A percentile compares a stretch with the other conserved stretches of the same genome.
These are phyloP conservation scores for Athalia rosae DNA, from an alignment of 2,888 invertebrate species.

Conservation along the genomic window DNA sequence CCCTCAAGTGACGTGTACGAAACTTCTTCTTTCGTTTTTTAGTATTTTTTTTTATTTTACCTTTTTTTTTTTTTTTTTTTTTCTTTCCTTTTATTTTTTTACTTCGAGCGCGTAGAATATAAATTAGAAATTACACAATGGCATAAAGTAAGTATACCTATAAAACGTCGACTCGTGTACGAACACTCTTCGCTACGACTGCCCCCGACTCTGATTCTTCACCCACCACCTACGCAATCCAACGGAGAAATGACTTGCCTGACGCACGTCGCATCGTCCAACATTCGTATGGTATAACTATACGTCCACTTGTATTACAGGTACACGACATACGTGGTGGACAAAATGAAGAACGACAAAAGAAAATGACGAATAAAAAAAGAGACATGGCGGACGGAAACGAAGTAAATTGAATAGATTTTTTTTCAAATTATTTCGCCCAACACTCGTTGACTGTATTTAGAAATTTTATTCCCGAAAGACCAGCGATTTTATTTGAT, in stretches of 20 bases:
- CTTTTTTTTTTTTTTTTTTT: background rate
- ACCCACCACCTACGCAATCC: conserved; percentile 4
- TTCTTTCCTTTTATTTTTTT: background rate
- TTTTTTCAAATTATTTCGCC: background rate
- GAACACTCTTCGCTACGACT: background rate
- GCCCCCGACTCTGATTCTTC: background rate
- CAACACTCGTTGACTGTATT: background rate
- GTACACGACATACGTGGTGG: background rate
- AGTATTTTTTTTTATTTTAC: background rate
- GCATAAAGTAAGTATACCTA: too few species aligned
- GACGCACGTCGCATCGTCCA: too few species aligned
- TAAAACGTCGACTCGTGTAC: too few species aligned
- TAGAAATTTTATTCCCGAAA: too few species aligned
- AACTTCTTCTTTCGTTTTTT: too few species aligned
- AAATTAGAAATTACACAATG: conserved; percentile 31
- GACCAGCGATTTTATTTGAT: too few species aligned
- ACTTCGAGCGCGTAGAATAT: conserved; percentile 13
- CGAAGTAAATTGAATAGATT: background rate
- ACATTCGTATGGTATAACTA: too few species aligned
- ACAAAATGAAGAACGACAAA: background rate
- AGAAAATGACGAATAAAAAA: background rate
- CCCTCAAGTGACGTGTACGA: background rate
- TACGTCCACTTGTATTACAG: background rate
- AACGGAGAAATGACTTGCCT: background rate
- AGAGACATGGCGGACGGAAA: too few species aligned